Conservation (phyloP, 2,113 vertebrate genomes). For the Mugil cephalus region DNA sequence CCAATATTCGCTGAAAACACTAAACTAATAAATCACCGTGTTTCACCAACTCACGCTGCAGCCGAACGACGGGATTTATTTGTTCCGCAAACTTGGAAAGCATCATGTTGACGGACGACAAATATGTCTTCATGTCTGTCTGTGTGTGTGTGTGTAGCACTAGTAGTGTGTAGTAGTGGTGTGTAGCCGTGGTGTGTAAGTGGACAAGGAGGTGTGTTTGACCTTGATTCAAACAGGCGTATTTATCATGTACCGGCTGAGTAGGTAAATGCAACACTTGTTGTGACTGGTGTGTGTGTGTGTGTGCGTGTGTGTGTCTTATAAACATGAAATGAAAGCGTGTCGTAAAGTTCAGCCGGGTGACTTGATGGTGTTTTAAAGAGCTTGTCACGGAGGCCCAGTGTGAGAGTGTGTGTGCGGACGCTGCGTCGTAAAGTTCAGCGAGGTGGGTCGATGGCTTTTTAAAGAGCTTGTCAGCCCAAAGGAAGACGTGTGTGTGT, state of each 20-base stretch:
- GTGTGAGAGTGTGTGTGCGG: constrained; percentile 31
- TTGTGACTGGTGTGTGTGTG: constrained; percentile 21
- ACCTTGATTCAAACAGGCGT: constrained; percentile 92
- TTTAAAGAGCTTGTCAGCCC: constrained; percentile 75
- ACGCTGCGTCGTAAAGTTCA: constrained; percentile 68
- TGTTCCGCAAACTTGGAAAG: constrained; percentile 94
- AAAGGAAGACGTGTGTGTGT: constrained; percentile 53
- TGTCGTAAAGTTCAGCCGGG: constrained; percentile 65
- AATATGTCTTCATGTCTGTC: constrained; percentile 87
- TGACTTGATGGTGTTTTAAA: constrained; percentile 76
- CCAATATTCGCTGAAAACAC: too few species aligned
- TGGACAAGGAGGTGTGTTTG: constrained; percentile 71
- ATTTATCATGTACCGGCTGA: constrained; percentile 91
- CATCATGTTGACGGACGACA: constrained; percentile 89
- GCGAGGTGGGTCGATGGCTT: constrained; percentile 64
- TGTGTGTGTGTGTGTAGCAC: constrained; percentile 61
- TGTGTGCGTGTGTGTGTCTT: constrained; percentile 46
- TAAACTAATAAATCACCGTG: too few species aligned
- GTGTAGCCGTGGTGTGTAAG: constrained; percentile 12
- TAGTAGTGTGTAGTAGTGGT: too few species aligned
- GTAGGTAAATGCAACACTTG: constrained; percentile 82
- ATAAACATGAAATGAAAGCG: constrained; percentile 76
- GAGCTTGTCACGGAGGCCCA: constrained; percentile 52
- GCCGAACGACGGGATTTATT: constrained; percentile 93
- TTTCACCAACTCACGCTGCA: too few species aligned